These are phyloP conservation scores for Erythrolamprus reginae DNA, from an alignment of 2,113 vertebrate genomes.

Conservation along the genomic window DNA sequence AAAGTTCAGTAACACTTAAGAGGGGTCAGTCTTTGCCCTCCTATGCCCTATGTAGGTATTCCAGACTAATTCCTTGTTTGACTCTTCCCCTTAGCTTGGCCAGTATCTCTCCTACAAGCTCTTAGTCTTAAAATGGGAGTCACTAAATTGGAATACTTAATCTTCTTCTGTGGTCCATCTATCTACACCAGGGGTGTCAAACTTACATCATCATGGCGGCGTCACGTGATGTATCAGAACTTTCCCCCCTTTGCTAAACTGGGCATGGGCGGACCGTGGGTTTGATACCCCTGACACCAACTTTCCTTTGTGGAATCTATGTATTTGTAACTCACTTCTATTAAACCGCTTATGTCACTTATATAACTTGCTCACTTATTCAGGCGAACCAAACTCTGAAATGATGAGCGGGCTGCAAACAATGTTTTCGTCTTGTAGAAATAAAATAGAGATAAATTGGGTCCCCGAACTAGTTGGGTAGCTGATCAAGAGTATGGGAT, in stretches of 20 bases:
- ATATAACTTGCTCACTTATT: not conserved
- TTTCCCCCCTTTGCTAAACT: no score
- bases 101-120: not conserved
- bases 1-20: no score
- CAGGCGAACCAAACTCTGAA: not conserved
- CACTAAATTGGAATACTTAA: constrained; percentile 44
- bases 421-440: not conserved
- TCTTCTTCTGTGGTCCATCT: not conserved
- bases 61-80: no score
- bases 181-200: not conserved
- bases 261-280: no score
- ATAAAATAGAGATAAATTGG: not conserved
- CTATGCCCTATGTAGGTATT: no score
- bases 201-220: no score
- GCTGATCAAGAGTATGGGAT: not conserved
- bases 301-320: not conserved
- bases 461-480: not conserved
- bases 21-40: no score
- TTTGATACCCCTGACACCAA: not conserved
- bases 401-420: not conserved
- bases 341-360: not conserved
- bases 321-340: not conserved
- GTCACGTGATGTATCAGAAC: no score
- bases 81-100: no score
- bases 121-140: constrained; percentile 59